Evolutionary conservation across 2,888 invertebrate genomes (phyloP), one percentile per base, ranked within the genome.

Genomic region (Anticlea derivata): DNA sequence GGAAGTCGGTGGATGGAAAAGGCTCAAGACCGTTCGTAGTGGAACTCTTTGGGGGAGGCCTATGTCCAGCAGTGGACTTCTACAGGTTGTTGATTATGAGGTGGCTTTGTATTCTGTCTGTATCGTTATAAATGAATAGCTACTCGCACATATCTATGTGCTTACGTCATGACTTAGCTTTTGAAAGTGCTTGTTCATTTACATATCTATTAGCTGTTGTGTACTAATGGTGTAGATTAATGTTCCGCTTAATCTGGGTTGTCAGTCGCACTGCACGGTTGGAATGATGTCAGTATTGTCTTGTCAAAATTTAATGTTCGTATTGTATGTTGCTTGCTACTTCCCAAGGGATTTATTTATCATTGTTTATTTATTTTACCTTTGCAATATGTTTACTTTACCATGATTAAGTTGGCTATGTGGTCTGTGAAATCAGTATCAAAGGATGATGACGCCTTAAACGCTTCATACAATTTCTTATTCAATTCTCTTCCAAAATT

Each of bases 201-300:
- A 66, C 66, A 70, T 70, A 70, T 68, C 67, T 65, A 58, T 59
- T 58, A 56, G 59, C n/a, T n/a, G n/a, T 56, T 44, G 50, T 61
- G 51, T 41, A 7, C 56, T 61, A 61, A 58, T 59, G 59, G 56
- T 38, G 38, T 45, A 51, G 58, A 61, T 65, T 63, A 69, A 73
- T 69, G 55, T 51, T 47, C 53, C 60, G 58, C 60, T 54, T 58
- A 63, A 66, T 53, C 58, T 69, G 55, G 50, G 46, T 50, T 48
- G 61, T 53, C 59, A 54, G 48, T 39, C 35, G 38, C 53, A 13
- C 31, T 33, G 31, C 41, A 50, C 57, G 49, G 46, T 38, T 41
- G 27, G 58, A 51, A 48, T 48, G 49, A 51, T 50, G 41, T 38
- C 30, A 11, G 22, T 48, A 38, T 44, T 49, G 48, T 41, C 30